These are phyloP conservation scores for Ips typographus DNA, from an alignment of 1,140 invertebrate species.

Conservation along the genomic window DNA sequence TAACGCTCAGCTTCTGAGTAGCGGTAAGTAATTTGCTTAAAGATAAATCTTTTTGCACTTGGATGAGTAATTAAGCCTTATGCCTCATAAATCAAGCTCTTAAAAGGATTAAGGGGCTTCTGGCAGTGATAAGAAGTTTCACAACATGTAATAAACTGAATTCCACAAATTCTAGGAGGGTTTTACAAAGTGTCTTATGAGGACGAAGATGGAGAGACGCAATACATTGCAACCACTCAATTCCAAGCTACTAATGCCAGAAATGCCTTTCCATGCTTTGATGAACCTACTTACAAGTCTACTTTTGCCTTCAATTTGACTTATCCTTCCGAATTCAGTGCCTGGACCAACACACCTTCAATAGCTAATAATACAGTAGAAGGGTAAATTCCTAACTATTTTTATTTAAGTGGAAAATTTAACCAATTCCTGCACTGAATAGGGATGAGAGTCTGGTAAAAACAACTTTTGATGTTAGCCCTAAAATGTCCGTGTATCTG, in stretches of 20 bases:
- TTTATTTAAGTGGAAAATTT: not conserved
- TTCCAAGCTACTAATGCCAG: slow-evolving; percentile 79
- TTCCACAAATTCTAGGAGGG: slow-evolving; percentile 12
- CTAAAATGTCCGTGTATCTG: slow-evolving; percentile 72
- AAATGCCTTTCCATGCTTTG: slow-evolving; percentile 28
- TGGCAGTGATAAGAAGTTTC: not conserved
- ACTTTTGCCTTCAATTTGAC: slow-evolving; percentile 15
- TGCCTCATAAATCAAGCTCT: slow-evolving; percentile 2
- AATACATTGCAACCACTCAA: slow-evolving; percentile 69
- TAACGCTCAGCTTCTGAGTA: not conserved
- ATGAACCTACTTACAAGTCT: slow-evolving; percentile 21
- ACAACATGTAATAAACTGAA: not conserved
- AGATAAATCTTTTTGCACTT: not conserved
- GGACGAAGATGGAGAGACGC: not conserved
- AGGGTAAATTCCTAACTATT: too few relatives aligned
- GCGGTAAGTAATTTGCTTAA: slow-evolving; percentile 5
- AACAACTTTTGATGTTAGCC: slow-evolving; percentile 28
- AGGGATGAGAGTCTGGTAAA: not conserved
- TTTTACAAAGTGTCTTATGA: slow-evolving; percentile 27
- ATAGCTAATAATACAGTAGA: not conserved
- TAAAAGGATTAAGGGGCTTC: not conserved
- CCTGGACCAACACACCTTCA: slow-evolving; percentile 16
- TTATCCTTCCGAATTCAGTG: slow-evolving; percentile 9
- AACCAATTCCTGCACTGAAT: not conserved
- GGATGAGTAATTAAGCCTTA: not conserved